Evolutionary conservation across 2,888 invertebrate genomes (phyloP), one percentile per base, ranked within the genome.

Genomic region (Pyrochroa serraticornis): DNA sequence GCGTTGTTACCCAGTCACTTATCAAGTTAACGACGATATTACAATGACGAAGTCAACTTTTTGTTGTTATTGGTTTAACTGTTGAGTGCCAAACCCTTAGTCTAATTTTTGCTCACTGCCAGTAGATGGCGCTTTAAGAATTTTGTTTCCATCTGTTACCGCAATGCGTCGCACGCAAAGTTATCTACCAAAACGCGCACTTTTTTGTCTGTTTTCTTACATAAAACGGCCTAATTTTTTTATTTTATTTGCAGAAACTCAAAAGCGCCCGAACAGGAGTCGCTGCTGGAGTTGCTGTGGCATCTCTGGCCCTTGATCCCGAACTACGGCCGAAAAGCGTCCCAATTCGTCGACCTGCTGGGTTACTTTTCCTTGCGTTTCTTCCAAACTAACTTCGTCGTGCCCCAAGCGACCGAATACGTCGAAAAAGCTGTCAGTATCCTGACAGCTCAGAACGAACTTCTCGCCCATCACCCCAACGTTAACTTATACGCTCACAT

Each of bases 311-410:
- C 94, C 0, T 82, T 91, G 43, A 81, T 97, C 51, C 93, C 95
- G 1, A 87, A 90, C 52, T 95, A 94, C 75, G 98, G 98, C 0
- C 86, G 93, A 1, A 93, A 97, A 78, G 96, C 97, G 0, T 92
- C 95, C 0, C 97, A 98, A 78, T 97, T 97, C 80, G 96, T 97
- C 0, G 98, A 99, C 78, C 84, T 99, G 0, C 85, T 98, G 5
- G 97, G 97, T 0, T 97, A 94, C 79, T 93, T 97, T 75, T 93
- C 96, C 0, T 83, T 98, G 13, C 93, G 93, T 76, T 94, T 89
- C 0, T 87, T 89, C 1, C 86, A 89, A 64, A 93, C 89, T 0
- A 86, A 88, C 1, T 85, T 88, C 58, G 71, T 70, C 1, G 56
- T 60, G 6, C 59, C 65, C 0, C 65, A 69, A 56, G 84, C 85